Conservation (phyloP, 2,113 vertebrate genomes). For the Cephalophus harveyi region DNA sequence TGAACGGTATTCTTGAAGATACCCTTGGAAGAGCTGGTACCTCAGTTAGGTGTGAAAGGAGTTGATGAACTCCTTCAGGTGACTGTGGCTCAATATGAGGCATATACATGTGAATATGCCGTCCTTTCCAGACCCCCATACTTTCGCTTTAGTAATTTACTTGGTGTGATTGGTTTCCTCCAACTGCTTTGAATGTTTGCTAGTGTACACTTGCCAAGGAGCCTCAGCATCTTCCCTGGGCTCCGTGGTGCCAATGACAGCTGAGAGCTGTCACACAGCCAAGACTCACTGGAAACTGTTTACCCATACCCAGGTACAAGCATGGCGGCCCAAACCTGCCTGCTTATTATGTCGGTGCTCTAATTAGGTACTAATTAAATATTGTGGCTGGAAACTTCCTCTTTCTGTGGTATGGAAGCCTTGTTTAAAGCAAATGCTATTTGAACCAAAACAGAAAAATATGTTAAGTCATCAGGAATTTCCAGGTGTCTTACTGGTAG, state of each 20-base stretch:
- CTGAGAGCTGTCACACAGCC: slow-evolving; percentile 57
- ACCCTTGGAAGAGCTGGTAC: background rate
- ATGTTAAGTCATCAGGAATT: background rate
- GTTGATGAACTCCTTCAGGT: background rate
- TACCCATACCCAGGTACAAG: slow-evolving; percentile 59
- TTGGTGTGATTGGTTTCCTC: background rate
- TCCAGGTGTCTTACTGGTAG: background rate
- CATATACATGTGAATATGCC: background rate
- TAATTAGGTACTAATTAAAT: slow-evolving; percentile 67
- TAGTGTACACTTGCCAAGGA: slow-evolving; percentile 37
- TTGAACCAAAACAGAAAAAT: slow-evolving; percentile 5
- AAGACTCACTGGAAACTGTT: slow-evolving; percentile 48
- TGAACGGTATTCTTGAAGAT: background rate
- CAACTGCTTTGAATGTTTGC: background rate
- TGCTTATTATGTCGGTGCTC: slow-evolving; percentile 38
- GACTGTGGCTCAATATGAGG: background rate
- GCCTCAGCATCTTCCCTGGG: background rate
- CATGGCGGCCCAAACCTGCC: slow-evolving; percentile 30
- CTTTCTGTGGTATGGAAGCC: slow-evolving; percentile 24
- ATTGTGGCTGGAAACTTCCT: slow-evolving; percentile 36
- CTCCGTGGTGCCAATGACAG: slow-evolving; percentile 29
- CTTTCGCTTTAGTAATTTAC: background rate
- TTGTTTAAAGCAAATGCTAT: slow-evolving; percentile 20
- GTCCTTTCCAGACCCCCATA: background rate
- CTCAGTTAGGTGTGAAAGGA: background rate